Percentiles rank a stretch among this genome's conserved stretches.
Conservation (phyloP, 1,140 invertebrate genomes). For the Dolichoris vasculosae region DNA sequence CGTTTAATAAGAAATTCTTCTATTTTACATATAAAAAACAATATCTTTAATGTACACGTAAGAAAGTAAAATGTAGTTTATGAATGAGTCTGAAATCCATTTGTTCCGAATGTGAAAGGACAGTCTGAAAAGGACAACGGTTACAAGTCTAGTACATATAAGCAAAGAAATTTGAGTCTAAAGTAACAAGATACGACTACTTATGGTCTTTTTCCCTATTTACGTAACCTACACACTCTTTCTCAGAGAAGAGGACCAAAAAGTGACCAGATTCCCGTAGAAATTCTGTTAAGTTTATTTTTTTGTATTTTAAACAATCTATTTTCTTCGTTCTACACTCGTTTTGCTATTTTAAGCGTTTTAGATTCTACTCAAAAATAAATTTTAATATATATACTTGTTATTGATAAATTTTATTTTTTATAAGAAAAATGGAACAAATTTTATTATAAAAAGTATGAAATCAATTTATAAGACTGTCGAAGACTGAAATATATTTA, state of each 20-base stretch:
- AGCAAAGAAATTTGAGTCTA: slow-evolving; percentile 25
- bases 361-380: no score
- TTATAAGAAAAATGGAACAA: no score
- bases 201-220: slow-evolving; percentile 55
- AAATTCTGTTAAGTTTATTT: slow-evolving; percentile 20
- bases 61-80: background rate
- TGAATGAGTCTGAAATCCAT: background rate
- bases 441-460: no score
- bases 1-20: no score
- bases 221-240: slow-evolving; percentile 61
- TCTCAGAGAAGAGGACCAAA: slow-evolving; percentile 45
- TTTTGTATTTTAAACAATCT: background rate
- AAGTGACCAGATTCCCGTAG: slow-evolving; percentile 44
- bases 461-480: no score
- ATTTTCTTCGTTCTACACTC: slow-evolving; percentile 8
- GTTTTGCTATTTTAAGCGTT: background rate
- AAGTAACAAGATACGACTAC: slow-evolving; percentile 54
- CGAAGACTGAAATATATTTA: no score
- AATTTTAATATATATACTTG: no score
- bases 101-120: slow-evolving; percentile 29
- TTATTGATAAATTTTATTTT: no score
- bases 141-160: slow-evolving; percentile 12
- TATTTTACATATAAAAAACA: no score
- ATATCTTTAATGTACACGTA: background rate
- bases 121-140: slow-evolving; percentile 35